A percentile compares a stretch with the other conserved stretches of the same genome.
These are phyloP conservation scores for Indicator maculatus DNA, from an alignment of 2,113 vertebrate genomes.

Conservation along the genomic window DNA sequence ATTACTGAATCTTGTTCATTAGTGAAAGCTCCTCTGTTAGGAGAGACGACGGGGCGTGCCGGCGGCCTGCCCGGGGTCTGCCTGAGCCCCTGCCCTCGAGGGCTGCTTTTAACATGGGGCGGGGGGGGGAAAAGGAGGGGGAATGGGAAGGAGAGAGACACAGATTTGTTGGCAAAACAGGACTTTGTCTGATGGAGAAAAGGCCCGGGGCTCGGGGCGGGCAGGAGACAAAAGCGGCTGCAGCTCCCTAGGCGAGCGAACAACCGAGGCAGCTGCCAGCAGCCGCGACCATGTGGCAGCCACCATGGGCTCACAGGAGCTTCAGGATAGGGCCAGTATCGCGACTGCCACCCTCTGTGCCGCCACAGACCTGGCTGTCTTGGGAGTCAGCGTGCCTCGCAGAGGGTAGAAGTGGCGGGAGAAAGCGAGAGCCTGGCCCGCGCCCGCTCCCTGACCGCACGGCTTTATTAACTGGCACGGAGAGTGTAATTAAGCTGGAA, in stretches of 20 bases:
- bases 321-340: neutral
- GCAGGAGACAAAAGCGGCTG: conserved; percentile 32
- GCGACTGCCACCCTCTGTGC: neutral
- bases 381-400: neutral
- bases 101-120: neutral
- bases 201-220: neutral
- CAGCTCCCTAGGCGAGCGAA: neutral
- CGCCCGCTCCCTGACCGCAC: neutral
- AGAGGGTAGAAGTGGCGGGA: fast-evolving
- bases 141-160: neutral
- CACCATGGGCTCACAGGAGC: neutral
- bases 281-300: neutral
- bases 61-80: neutral
- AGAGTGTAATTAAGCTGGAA: conserved; percentile 51
- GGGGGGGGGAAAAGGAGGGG: too few relatives aligned
- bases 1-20: conserved; percentile 37
- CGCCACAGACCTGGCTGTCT: neutral
- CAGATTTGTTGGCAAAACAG: conserved; percentile 39
- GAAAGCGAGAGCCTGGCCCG: neutral
- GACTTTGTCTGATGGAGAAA: conserved; percentile 31
- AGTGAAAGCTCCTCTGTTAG: conserved; percentile 42
- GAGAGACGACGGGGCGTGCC: neutral
- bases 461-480: neutral
- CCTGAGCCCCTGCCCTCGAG: neutral
- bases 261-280: conserved; percentile 8